Evolutionary conservation across 1,140 invertebrate species (phyloP).

Genomic region (fruit fly (Drosophila melanogaster)): DNA sequence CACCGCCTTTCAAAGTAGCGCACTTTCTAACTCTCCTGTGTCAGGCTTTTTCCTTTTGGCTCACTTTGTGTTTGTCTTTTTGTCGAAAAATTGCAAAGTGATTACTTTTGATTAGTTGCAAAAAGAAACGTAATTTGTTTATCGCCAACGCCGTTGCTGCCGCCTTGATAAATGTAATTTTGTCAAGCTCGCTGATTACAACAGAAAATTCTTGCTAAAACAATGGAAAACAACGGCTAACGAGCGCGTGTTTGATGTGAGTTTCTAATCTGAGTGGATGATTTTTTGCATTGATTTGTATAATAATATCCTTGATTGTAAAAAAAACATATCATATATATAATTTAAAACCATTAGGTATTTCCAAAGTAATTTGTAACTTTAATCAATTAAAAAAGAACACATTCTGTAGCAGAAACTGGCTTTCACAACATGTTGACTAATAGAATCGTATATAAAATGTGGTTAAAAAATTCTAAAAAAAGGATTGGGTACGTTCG

Average conservation of each 20-base stretch:
- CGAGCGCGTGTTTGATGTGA: slow-evolving; percentile 49
- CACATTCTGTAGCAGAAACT: too few relatives aligned
- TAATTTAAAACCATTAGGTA: too few relatives aligned
- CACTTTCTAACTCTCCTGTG: slow-evolving; percentile 62
- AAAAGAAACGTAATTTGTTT: slow-evolving; percentile 83
- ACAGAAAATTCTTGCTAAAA: slow-evolving; percentile 46
- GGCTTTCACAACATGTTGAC: background rate
- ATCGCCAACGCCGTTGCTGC: slow-evolving; percentile 41
- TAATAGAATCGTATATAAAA: background rate
- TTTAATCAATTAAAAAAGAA: too few relatives aligned
- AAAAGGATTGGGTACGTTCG: background rate
- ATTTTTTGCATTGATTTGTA: background rate
- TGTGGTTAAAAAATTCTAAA: background rate
- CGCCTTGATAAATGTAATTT: slow-evolving; percentile 78
- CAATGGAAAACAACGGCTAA: slow-evolving; percentile 44
- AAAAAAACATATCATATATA: background rate
- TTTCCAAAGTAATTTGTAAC: too few relatives aligned
- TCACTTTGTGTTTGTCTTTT: slow-evolving; percentile 78
- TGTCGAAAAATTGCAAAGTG: slow-evolving; percentile 75
- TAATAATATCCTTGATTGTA: background rate
- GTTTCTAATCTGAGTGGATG: slow-evolving; percentile 1
- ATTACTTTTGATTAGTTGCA: slow-evolving; percentile 83
- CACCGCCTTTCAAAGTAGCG: background rate
- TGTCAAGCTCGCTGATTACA: slow-evolving; percentile 69
- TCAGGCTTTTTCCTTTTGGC: slow-evolving; percentile 52